A percentile compares a stretch with the other conserved stretches of the same genome.
phyloP scores from a whole-genome alignment of 1,140 invertebrate species.

The Temnothorax longispinosus region DNA sequence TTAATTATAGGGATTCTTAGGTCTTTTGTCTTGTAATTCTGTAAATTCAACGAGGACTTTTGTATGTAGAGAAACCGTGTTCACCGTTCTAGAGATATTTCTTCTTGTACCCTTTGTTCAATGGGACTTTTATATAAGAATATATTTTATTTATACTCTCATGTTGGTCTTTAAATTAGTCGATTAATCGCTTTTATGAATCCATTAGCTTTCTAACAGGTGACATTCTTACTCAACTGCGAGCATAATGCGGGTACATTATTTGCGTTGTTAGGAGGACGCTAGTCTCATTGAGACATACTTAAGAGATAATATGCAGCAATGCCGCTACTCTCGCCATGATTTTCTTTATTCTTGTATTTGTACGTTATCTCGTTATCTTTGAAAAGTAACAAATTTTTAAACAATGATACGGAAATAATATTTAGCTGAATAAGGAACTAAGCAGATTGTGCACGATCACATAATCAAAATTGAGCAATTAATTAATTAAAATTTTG shows the following conservation, averaged over 20 bases:
- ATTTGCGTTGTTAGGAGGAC: constrained; percentile 27
- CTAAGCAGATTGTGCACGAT: not conserved
- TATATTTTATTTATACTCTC: not conserved
- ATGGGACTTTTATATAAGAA: not conserved
- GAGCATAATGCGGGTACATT: constrained; percentile 36
- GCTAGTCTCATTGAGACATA: constrained; percentile 30
- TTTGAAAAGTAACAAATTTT: constrained; percentile 3
- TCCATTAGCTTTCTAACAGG: constrained; percentile 25
- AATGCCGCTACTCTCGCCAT: not conserved
- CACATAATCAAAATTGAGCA: not conserved
- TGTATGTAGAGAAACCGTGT: not conserved
- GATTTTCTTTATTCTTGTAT: constrained; percentile 3
- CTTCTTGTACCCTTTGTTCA: not conserved
- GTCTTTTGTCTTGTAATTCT: not conserved
- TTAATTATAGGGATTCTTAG: not conserved
- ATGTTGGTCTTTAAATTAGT: not conserved
- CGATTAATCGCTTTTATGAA: constrained; percentile 23
- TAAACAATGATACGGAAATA: not conserved
- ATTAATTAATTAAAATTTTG: not conserved
- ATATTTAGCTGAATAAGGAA: not conserved
- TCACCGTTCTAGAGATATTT: not conserved
- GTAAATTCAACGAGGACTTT: not conserved
- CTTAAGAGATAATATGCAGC: constrained; percentile 16
- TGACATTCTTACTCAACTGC: constrained; percentile 29
- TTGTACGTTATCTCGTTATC: not conserved